Evolutionary conservation across 2,888 invertebrate genomes (phyloP), one percentile per base, ranked within the genome.

Genomic region (Pandemis cinnamomeana): DNA sequence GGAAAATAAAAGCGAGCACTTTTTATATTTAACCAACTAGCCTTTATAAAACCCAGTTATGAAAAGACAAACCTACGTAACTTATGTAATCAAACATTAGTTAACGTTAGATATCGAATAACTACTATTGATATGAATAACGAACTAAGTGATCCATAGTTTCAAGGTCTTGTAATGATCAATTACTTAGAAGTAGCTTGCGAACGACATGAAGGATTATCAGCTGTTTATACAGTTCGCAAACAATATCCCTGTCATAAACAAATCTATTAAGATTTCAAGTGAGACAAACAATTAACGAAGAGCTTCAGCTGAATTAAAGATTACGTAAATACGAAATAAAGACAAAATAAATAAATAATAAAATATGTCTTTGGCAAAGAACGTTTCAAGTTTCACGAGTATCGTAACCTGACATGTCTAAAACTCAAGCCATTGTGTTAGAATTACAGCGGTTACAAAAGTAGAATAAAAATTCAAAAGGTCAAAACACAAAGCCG

Each of bases 401-500:
- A 53, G 48, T 11, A 48, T 48, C n/a, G 51, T 55, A 8, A 20
- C 20, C 20, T 20, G 8, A 55, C 20, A 27, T 27, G 58, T 55
- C 27, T 27, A 58, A 58, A 27, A 27, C 27, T 58, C 58, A 27
- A 58, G 20, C 5, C 27, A 27, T 27, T 58, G 58, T 58, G 5
- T 58, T 27, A 58, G 58, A 11, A 11, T 58, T 58, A 27, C 58
- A 58, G 58, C 27, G 61, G 48, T 51, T 27, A 44, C 53, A 53
- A 44, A 42, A n/a, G 27, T 58, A 3, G 58, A 58, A 58, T 58
- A 58, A 20, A 55, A 55, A 60, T 20, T 41, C n/a, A 53, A 27
- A 64, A 63, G 44, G 55, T 55, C 64, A 44, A 36, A 55, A 67
- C 58, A 55, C 53, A 58, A 63, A 71, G 48, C 20, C 42, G n/a